Conservation (phyloP, 2,797 vertebrate species). For the Amazona finschi region DNA sequence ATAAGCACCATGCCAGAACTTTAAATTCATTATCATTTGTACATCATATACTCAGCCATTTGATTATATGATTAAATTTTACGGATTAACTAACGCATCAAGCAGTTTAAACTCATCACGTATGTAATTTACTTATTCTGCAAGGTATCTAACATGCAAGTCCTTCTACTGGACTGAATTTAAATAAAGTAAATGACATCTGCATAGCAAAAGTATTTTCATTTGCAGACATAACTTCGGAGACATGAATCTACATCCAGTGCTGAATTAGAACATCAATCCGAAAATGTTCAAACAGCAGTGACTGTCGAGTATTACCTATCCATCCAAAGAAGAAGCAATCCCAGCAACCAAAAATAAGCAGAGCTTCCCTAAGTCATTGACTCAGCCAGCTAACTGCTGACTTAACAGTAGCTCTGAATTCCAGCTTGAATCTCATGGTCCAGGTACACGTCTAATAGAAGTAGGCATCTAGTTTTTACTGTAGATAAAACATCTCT, state of each 20-base stretch:
- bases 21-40: not conserved
- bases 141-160: not conserved
- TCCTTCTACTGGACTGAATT: not conserved
- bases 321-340: not conserved
- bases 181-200: not conserved
- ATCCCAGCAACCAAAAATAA: not conserved
- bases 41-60: not conserved
- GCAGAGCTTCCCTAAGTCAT: not conserved
- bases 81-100: not conserved
- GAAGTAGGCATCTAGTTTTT: not conserved
- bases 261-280: not conserved
- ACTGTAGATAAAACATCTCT: not conserved
- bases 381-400: not conserved
- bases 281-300: not conserved
- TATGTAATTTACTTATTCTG: not conserved
- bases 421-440: not conserved
- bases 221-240: not conserved
- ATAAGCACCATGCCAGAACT: not conserved
- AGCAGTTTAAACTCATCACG: not conserved
- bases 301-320: not conserved
- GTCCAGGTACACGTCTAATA: not conserved
- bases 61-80: not conserved
- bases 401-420: not conserved
- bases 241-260: not conserved
- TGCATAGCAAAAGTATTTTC: not conserved